phyloP scores from a whole-genome alignment of 2,888 invertebrate species.

The Dynastes maya region DNA sequence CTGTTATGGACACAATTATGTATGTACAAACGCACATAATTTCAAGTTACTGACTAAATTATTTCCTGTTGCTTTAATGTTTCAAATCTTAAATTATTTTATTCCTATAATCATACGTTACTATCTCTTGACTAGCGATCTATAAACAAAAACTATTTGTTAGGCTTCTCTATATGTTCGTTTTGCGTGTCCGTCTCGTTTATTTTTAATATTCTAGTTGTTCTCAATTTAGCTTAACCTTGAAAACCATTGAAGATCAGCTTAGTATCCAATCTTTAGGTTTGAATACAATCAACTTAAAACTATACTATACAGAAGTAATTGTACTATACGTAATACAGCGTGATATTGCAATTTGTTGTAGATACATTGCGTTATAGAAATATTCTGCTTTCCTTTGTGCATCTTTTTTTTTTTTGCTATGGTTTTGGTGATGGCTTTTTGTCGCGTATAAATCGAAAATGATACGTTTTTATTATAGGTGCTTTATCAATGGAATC shows the following conservation, averaged over 20 bases:
- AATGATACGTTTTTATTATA: slow-evolving; percentile 54
- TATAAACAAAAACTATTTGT: neutral
- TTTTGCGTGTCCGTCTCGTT: slow-evolving; percentile 16
- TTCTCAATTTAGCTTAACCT: slow-evolving; percentile 38
- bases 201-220: slow-evolving; percentile 42
- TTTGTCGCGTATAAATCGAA: slow-evolving; percentile 4
- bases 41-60: too few species aligned
- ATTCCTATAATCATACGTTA: too few species aligned
- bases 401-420: neutral
- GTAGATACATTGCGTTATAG: neutral
- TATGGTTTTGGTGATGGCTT: neutral
- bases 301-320: neutral
- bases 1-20: too few species aligned
- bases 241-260: slow-evolving; percentile 41
- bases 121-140: neutral
- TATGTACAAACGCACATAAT: too few species aligned
- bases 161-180: neutral
- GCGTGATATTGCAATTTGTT: slow-evolving; percentile 23
- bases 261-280: slow-evolving; percentile 29
- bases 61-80: neutral
- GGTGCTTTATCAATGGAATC: slow-evolving; percentile 59
- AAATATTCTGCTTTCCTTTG: slow-evolving; percentile 24
- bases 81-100: neutral
- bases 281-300: neutral
- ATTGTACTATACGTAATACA: neutral